Percentiles rank a stretch among this genome's conserved stretches.
These are phyloP conservation scores for Listrodromus nycthemerus DNA, from an alignment of 2,888 invertebrate genomes.

Conservation along the genomic window DNA sequence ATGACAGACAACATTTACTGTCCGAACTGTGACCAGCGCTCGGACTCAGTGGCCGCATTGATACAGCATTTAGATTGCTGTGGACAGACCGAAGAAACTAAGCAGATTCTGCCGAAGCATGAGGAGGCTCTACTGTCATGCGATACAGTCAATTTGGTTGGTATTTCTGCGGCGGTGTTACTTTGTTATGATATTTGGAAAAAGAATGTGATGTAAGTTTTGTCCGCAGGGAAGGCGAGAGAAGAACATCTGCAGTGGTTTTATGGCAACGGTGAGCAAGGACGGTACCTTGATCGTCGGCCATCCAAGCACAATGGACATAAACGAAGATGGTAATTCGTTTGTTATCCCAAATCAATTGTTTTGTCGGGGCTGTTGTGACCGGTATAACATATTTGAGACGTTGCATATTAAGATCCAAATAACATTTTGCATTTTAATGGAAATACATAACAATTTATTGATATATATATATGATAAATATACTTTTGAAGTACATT, in stretches of 20 bases:
- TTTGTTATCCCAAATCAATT: constrained; percentile 20
- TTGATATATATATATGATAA: too few relatives aligned
- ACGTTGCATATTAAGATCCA: neutral
- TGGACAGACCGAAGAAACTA: constrained; percentile 69
- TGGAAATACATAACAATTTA: too few relatives aligned
- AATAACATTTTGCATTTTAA: too few relatives aligned
- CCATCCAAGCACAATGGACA: constrained; percentile 76
- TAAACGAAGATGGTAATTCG: constrained; percentile 79
- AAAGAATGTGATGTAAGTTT: neutral
- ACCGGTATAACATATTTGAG: neutral
- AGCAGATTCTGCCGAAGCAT: neutral
- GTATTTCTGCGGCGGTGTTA: neutral
- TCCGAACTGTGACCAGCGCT: constrained; percentile 87
- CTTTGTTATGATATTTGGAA: neutral
- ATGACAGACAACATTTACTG: constrained; percentile 87
- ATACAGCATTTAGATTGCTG: constrained; percentile 86
- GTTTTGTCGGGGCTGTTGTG: neutral
- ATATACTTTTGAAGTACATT: too few relatives aligned
- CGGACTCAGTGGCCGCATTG: constrained; percentile 86
- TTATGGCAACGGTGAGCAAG: constrained; percentile 78
- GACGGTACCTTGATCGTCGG: constrained; percentile 80
- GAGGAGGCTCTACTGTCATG: neutral
- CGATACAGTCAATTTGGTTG: neutral
- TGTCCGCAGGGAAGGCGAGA: constrained; percentile 58
- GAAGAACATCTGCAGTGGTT: constrained; percentile 69